Evolutionary conservation across 2,113 vertebrate species (phyloP).

Genomic region (Globicephala melas): DNA sequence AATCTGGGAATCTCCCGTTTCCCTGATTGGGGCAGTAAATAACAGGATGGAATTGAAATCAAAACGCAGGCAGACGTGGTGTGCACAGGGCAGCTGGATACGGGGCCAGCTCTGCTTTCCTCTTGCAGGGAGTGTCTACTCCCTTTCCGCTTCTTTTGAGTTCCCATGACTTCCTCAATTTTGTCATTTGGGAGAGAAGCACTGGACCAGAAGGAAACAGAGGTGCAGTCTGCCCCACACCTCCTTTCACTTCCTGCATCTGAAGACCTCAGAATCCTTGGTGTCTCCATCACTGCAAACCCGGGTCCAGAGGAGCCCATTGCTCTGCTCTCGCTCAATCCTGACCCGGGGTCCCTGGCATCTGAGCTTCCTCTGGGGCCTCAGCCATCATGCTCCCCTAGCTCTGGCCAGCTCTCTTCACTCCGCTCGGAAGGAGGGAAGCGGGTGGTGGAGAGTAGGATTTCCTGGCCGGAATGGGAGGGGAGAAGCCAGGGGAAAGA

Average conservation of each 20-base stretch:
- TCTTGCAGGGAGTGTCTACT: not conserved
- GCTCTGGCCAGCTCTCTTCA: not conserved
- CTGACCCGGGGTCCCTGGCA: not conserved
- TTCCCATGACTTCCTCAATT: conserved; percentile 36
- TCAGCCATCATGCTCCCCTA: not conserved
- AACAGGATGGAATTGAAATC: not conserved
- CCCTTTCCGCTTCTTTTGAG: not conserved
- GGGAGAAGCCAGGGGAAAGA: not conserved
- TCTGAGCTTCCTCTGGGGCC: not conserved
- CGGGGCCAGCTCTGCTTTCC: not conserved
- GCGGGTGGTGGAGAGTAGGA: not conserved
- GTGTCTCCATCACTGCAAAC: not conserved
- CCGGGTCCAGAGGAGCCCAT: not conserved
- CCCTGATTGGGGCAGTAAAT: not conserved
- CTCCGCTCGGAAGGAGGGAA: not conserved
- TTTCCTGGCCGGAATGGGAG: not conserved
- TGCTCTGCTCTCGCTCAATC: not conserved
- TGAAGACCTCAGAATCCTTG: not conserved
- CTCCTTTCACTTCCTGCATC: not conserved
- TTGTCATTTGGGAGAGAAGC: not conserved
- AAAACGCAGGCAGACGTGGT: not conserved
- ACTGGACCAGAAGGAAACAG: not conserved
- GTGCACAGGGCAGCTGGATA: accelerated
- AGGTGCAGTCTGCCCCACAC: not conserved
- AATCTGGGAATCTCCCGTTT: not conserved